A percentile compares a stretch with the other conserved stretches of the same genome.
phyloP scores from a whole-genome alignment of 2,113 vertebrate species.

The Corapipo altera region DNA sequence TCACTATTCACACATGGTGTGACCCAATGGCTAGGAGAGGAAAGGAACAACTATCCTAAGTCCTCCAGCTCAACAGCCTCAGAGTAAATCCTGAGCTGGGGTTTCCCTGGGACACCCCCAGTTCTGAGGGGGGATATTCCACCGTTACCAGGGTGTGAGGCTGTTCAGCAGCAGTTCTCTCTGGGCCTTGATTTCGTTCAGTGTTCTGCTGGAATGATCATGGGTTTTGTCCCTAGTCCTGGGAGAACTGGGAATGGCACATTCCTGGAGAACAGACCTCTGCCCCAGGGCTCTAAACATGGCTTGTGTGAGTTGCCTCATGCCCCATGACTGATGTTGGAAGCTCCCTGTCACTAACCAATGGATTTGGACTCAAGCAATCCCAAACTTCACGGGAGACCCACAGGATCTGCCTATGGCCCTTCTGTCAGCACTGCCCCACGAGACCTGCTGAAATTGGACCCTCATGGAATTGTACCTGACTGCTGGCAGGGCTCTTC shows the following conservation, averaged over 20 bases:
- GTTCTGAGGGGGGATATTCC: background rate
- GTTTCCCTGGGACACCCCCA: background rate
- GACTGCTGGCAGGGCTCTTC: background rate
- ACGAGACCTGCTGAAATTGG: background rate
- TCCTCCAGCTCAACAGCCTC: accelerated
- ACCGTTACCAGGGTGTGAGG: background rate
- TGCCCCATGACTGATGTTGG: background rate
- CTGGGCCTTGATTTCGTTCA: background rate
- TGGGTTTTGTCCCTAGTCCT: background rate
- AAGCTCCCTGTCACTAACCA: background rate
- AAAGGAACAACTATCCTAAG: background rate
- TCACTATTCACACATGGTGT: background rate
- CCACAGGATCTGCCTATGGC: accelerated
- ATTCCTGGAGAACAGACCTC: background rate
- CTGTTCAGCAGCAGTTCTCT: background rate
- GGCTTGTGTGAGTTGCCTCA: accelerated
- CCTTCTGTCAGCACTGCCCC: background rate
- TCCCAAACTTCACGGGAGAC: background rate
- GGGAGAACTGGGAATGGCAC: background rate
- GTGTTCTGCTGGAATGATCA: background rate
- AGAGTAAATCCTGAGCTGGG: background rate
- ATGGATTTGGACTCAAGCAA: background rate
- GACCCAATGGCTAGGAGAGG: background rate
- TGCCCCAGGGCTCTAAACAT: background rate
- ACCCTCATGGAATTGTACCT: background rate